These are phyloP conservation scores for Phrynocephalus vlangalii DNA, from an alignment of 2,797 vertebrate genomes.

Conservation along the genomic window DNA sequence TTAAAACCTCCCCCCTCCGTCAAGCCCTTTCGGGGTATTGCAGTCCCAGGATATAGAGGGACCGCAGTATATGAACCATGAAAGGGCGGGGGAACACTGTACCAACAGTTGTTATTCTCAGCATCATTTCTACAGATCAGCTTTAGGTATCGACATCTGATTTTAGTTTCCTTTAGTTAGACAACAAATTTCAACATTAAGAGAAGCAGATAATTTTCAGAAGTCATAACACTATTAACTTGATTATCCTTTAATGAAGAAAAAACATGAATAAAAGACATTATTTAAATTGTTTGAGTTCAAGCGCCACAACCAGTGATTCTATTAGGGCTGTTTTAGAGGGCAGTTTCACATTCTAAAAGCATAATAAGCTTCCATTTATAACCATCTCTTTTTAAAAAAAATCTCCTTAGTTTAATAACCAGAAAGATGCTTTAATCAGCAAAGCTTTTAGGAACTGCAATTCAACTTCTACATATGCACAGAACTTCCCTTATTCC, in stretches of 20 bases:
- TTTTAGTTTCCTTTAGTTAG: neutral
- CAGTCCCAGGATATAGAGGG: too few relatives aligned
- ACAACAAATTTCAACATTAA: conserved; percentile 7
- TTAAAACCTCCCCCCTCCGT: too few relatives aligned
- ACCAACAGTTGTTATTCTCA: neutral
- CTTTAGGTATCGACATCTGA: conserved; percentile 6
- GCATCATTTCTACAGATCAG: neutral
- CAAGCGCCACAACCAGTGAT: neutral
- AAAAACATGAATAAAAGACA: conserved; percentile 8
- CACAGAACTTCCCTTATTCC: neutral
- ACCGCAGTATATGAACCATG: too few relatives aligned
- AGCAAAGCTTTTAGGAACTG: neutral
- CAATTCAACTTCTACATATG: neutral
- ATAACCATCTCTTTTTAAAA: neutral
- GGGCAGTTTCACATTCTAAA: neutral
- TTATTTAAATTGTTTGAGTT: neutral
- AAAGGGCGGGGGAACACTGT: too few relatives aligned
- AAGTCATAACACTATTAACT: neutral
- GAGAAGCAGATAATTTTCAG: neutral
- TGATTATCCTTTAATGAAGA: conserved; percentile 13
- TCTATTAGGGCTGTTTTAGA: conserved; percentile 3
- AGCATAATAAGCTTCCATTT: neutral
- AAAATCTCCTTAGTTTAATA: neutral
- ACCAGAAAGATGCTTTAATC: neutral
- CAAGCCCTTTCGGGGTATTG: too few relatives aligned